A percentile compares a stretch with the other conserved stretches of the same genome.
These are phyloP conservation scores for Paralichthys olivaceus DNA, from an alignment of 2,113 vertebrate species.

Conservation along the genomic window DNA sequence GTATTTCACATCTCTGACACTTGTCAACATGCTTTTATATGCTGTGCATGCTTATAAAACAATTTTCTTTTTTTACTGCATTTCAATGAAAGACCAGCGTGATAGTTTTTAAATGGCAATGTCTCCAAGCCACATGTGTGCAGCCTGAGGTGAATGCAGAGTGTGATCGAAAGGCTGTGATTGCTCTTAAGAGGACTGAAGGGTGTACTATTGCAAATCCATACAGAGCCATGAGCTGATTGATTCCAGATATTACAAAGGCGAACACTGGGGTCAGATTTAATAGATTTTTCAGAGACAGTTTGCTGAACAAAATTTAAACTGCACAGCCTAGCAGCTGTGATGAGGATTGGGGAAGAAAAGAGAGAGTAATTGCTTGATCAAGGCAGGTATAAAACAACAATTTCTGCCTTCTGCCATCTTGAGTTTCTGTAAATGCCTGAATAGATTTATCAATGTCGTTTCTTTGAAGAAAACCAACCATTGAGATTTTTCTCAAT, in stretches of 20 bases:
- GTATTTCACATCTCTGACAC: slow-evolving; percentile 41
- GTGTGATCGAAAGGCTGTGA: slow-evolving; percentile 65
- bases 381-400: slow-evolving; percentile 6
- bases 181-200: slow-evolving; percentile 71
- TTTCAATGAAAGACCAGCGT: slow-evolving; percentile 47
- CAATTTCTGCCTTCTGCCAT: background rate
- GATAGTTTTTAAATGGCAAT: slow-evolving; percentile 71
- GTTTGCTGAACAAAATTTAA: slow-evolving; percentile 55
- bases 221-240: slow-evolving; percentile 70
- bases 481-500: too few species aligned
- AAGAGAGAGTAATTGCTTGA: slow-evolving; percentile 17
- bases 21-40: slow-evolving; percentile 51
- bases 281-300: slow-evolving; percentile 73
- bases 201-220: slow-evolving; percentile 74
- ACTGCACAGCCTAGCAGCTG: slow-evolving; percentile 6
- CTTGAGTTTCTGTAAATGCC: slow-evolving; percentile 12
- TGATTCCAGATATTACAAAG: slow-evolving; percentile 74
- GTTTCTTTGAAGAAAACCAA: background rate
- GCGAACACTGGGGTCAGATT: slow-evolving; percentile 55
- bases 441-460: background rate
- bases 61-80: slow-evolving; percentile 51
- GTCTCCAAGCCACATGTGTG: slow-evolving; percentile 55
- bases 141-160: slow-evolving; percentile 57
- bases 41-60: slow-evolving; percentile 40
- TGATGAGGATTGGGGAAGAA: slow-evolving; percentile 1